Evolutionary conservation across 2,113 vertebrate species (phyloP), one percentile per base, ranked within the genome.

Genomic region (Mohoua ochrocephala): DNA sequence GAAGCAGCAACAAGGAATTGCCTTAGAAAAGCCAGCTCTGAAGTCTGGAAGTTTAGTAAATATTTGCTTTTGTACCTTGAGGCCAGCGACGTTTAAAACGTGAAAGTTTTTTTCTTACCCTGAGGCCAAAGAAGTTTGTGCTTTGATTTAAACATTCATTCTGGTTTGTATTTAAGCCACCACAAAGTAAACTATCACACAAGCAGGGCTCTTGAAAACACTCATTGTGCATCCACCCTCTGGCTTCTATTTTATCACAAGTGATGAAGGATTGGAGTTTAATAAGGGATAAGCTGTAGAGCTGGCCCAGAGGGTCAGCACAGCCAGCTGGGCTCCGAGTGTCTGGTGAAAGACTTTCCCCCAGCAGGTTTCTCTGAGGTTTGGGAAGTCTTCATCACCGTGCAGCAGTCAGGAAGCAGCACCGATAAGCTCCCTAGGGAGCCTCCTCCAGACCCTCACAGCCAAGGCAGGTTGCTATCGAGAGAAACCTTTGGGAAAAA

Each of bases 81-180:
- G 74, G 47, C 24, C 30, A n/a, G 18, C 3, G 9, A 64, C 64
- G 42, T 93, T 96, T 96, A 69, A 93, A 94, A 77, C 70, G 10
- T 91, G 91, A 65, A 92, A 94, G 74, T 91, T 6, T 19, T 90
- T 93, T 96, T 81, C 49, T 71, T 90, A 88, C 64, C 92, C 56
- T 27, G 39, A 86, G 83, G 68, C 67, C 35, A 70, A 78, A 54
- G 39, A 68, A 67, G 42, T 84, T 86, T 78, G 83, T 80, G 75
- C 75, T 96, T 88, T 96, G 92, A 91, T 94, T 93, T 90, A 80
- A 90, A 45, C 56, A 86, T 86, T 94, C 59, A 49, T 86, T 91
- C 79, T 83, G 64, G 59, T 61, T 89, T 80, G 47, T 80, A 77
- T 85, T 93, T 92, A 94, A 94, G 54, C 56, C 47, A 67, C 56